Conservation (phyloP, 2,797 vertebrate genomes). For the Psittacula derbiana region DNA sequence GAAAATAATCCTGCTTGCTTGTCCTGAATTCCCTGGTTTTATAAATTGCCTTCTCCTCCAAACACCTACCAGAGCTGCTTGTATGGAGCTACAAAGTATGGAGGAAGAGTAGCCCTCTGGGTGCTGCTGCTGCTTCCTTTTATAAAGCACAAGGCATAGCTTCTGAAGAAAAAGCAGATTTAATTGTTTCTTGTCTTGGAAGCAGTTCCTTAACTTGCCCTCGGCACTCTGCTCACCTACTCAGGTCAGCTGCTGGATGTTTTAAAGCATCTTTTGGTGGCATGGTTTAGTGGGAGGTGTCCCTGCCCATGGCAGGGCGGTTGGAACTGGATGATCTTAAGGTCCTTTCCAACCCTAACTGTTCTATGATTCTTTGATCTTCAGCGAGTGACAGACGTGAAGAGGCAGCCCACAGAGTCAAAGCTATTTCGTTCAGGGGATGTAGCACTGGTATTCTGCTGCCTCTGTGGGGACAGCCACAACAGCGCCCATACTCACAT, state of each 20-base stretch:
- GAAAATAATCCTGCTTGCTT: not conserved
- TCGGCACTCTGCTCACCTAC: not conserved
- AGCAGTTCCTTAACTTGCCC: not conserved
- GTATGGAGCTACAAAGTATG: not conserved
- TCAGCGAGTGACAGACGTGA: not conserved
- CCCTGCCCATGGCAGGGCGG: no score
- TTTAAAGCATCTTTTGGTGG: not conserved
- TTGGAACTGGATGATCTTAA: no score
- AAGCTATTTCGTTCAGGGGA: not conserved
- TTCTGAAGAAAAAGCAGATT: not conserved
- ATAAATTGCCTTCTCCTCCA: not conserved
- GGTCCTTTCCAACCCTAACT: no score
- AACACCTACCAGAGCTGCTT: not conserved
- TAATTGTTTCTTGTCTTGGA: not conserved
- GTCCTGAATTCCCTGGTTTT: not conserved
- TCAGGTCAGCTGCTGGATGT: not conserved
- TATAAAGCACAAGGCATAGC: not conserved
- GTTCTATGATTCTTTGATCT: not conserved
- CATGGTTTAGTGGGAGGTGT: no score
- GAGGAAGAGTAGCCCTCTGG: not conserved
- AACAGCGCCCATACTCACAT: not conserved
- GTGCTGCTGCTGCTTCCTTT: not conserved
- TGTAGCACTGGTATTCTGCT: not conserved
- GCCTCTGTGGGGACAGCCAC: not conserved
- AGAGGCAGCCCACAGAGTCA: not conserved